phyloP scores from a whole-genome alignment of 2,888 invertebrate species.

The Patella ulyssiponensis region DNA sequence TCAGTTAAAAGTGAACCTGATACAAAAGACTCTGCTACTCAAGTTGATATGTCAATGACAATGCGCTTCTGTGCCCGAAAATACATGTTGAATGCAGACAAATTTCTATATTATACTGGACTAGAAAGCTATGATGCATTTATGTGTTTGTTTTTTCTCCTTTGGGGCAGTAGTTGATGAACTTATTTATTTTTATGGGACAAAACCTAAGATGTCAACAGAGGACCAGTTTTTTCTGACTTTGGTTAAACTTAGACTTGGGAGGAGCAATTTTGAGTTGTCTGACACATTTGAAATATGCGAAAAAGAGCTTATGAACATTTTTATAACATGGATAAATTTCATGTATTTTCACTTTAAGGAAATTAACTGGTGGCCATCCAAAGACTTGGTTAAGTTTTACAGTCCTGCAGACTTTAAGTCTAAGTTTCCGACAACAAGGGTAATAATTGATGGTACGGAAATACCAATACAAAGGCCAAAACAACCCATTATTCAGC shows the following conservation, averaged over 20 bases:
- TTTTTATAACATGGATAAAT: slow-evolving; percentile 40
- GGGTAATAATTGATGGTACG: slow-evolving; percentile 50
- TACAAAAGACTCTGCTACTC: not conserved
- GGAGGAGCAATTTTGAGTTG: slow-evolving; percentile 36
- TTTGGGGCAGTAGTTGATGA: slow-evolving; percentile 20
- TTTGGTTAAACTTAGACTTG: slow-evolving; percentile 34
- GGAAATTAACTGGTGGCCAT: slow-evolving; percentile 42
- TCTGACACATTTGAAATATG: slow-evolving; percentile 36
- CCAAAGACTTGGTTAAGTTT: slow-evolving; percentile 34
- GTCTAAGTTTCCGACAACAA: slow-evolving; percentile 40
- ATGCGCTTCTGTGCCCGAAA: not conserved
- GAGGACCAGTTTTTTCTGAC: slow-evolving; percentile 35
- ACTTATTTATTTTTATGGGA: slow-evolving; percentile 24
- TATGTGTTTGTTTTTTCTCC: slow-evolving; percentile 16
- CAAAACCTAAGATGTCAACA: slow-evolving; percentile 25
- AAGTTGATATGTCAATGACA: not conserved
- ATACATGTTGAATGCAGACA: not conserved
- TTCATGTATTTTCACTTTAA: slow-evolving; percentile 43
- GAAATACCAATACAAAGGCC: slow-evolving; percentile 38
- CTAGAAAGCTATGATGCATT: slow-evolving; percentile 18
- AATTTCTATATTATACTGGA: slow-evolving; percentile 20
- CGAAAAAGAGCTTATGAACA: slow-evolving; percentile 35
- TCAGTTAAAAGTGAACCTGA: not conserved
- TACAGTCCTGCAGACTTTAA: slow-evolving; percentile 42
- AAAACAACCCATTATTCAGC: not conserved